Base-by-base conservation (phyloP, 2,797 vertebrate species). In the Menidia menidia region DNA sequence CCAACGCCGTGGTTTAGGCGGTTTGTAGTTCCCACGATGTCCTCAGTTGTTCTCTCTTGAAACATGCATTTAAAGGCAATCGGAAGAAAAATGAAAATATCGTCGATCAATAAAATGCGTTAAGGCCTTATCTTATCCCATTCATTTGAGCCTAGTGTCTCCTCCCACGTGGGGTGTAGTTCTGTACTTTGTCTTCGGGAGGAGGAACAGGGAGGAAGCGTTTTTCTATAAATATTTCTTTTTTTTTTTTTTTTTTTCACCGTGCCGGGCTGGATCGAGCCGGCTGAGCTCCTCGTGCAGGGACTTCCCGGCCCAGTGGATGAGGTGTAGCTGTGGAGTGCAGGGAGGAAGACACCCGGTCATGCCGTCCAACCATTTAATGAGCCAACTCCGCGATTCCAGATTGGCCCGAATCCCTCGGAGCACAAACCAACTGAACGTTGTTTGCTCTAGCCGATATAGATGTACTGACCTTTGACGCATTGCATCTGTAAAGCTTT, bases 141-240 rank as follows among this genome's bases (percentile, higher is more conserved):
- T 86, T 78, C 64, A 74, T 65, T 66, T 69, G 44, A 71, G 19
- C 53, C 64, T 55, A 72, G 62, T 77, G 59, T 86, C 83, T 79
- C 78, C 84, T 81, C 87, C 86, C 71, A 74, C 78, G 69, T 16
- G 78, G 78, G 81, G 73, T 82, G 81, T 76, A 78, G 68, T 77
- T 86, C 71, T 72, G 55, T 42, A 3, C 62, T 78, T 68, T 18
- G 57, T 76, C 67, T 80, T 80, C 60, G 60, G 71, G 77, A 89
- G 86, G 62, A 86, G 80, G 80, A 87, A 80, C 70, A 68, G 76
- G 79, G 84, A 88, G 85, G 86, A 80, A 73, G 77, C 59, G 6
- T 80, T 80, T 39, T 88, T 85, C 89, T 93, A 94, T 93, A 93
- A 93, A 93, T 94, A 93, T 87, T 79, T 68, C 30, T 44, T 84